Evolutionary conservation across 2,113 vertebrate species (phyloP), one percentile per base, ranked within the genome.

Genomic region (Trematocara variabile): DNA sequence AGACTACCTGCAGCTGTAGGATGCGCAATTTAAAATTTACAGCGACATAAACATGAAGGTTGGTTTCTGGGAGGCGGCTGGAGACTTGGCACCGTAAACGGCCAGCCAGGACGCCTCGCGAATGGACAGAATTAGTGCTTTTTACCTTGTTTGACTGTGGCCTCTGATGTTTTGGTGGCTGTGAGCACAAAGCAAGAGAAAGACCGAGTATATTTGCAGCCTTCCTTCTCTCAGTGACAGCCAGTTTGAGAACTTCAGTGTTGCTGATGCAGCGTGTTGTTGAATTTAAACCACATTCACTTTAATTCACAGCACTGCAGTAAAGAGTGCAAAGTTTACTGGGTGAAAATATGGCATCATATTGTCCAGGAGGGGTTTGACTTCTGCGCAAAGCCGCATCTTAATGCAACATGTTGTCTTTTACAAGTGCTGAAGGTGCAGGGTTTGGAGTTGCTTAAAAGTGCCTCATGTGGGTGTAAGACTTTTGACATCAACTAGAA

Each of bases 331-430:
- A 44, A 20, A 70, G 63, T 25, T 20, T 7, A 22, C 22, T 73
- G 13, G 0, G 41, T 48, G 14, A 73, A 73, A 73, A 48, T 46
- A 30, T 48, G 68, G 22, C 41, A 28, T 48, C 65, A 46, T 18
- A 16, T 16, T 16, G 3, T 46, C 2, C 7, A 16, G 20, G 0
- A 46, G 41, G 0, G 1, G 41, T 18, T 28, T 18, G 0, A 7
- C 0, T 11, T 73, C 41, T 48, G 7, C 8, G 63, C n/a, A 22
- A 14, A 20, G 34, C 37, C 2, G 7, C 46, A 18, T 4, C 16
- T 18, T 16, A 8, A 50, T 6, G 16, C 46, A 50, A 0, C n/a
- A 8, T 9, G 63, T 0, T 44, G 22, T 30, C 22, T 48, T 73
- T 46, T 73, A 46, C 3, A 28, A 30, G 14, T 28, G 8, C 68